Evolutionary conservation across 2,113 vertebrate genomes (phyloP).

Genomic region (Dasypus novemcinctus): DNA sequence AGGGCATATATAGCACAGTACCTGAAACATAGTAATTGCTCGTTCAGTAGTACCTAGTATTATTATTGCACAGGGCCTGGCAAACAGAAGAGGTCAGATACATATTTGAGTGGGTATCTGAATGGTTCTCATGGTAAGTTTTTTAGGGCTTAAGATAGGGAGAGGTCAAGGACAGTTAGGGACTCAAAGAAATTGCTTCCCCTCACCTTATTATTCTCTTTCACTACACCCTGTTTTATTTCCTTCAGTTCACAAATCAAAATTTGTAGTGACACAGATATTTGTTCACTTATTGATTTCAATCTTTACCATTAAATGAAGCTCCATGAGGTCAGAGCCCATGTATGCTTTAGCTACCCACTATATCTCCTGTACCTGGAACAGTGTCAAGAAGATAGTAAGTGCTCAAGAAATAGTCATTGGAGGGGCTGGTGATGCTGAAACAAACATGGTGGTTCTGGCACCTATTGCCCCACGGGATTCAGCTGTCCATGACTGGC

Average conservation of each 20-base stretch:
- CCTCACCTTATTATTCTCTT: background rate
- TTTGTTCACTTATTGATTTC: background rate
- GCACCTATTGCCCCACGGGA: background rate
- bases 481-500: background rate
- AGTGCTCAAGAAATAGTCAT: background rate
- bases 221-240: background rate
- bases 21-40: background rate
- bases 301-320: background rate
- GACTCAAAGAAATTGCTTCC: background rate
- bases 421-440: constrained; percentile 81
- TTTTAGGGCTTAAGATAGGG: background rate
- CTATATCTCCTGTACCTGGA: background rate
- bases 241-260: background rate
- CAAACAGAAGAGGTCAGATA: background rate
- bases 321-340: background rate
- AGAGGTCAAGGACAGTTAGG: background rate
- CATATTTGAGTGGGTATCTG: background rate
- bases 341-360: background rate
- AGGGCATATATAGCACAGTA: background rate
- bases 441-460: constrained; percentile 82
- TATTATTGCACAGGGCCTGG: background rate
- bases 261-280: background rate
- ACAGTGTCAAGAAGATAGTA: background rate
- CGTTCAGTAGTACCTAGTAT: background rate
- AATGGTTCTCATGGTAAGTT: background rate